phyloP scores from a whole-genome alignment of 2,797 vertebrate genomes.

The Mormyrus hasselquistii region DNA sequence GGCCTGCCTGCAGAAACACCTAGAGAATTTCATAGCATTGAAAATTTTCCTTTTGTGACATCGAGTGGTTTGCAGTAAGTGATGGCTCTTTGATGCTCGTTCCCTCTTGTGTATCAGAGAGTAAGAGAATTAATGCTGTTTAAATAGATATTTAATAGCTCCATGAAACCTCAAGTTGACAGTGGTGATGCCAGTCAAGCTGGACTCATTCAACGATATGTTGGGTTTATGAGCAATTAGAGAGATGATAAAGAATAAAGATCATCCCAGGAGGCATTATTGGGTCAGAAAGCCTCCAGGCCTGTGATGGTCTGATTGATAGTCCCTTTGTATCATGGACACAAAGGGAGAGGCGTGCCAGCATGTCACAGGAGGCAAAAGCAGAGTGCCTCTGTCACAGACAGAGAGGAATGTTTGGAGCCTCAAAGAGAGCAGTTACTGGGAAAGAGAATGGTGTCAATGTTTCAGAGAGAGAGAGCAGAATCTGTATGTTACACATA shows the following conservation, averaged over 20 bases:
- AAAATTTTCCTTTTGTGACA: slow-evolving; percentile 1
- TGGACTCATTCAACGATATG: slow-evolving; percentile 24
- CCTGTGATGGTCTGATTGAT: slow-evolving; percentile 24
- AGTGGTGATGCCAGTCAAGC: slow-evolving; percentile 28
- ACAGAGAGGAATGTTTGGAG: neutral
- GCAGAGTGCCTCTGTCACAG: neutral
- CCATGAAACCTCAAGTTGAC: slow-evolving; percentile 20
- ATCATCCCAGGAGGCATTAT: slow-evolving; percentile 18
- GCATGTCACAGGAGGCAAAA: neutral
- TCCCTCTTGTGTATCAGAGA: slow-evolving; percentile 18
- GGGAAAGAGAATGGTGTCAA: neutral
- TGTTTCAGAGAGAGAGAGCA: neutral
- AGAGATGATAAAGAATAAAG: slow-evolving; percentile 29
- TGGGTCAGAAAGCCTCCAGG: slow-evolving; percentile 4
- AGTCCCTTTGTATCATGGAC: neutral
- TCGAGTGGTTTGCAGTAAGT: slow-evolving; percentile 17
- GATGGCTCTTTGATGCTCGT: slow-evolving; percentile 5
- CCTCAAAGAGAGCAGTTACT: neutral
- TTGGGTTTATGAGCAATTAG: slow-evolving; percentile 36
- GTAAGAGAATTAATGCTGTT: slow-evolving; percentile 24
- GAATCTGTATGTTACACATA: neutral
- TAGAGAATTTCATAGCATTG: neutral
- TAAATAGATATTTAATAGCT: slow-evolving; percentile 43
- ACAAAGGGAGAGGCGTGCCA: neutral
- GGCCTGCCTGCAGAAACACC: neutral